Evolutionary conservation across 2,888 invertebrate species (phyloP).

Genomic region (Prionchulus punctatus): DNA sequence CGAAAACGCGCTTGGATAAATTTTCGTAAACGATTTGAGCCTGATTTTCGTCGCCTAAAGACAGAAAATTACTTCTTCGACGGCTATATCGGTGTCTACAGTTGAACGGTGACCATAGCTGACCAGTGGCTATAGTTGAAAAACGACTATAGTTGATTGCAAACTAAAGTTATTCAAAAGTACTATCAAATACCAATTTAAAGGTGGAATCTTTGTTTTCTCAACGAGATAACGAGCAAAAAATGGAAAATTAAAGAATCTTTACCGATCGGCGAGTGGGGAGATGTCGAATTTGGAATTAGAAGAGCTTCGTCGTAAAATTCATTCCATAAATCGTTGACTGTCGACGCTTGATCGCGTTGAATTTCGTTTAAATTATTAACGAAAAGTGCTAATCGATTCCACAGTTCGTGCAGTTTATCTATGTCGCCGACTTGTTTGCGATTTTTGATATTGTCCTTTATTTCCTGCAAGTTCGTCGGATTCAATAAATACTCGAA

Average conservation of each 20-base stretch:
- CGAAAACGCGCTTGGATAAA: neutral
- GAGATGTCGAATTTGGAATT: slow-evolving; percentile 23
- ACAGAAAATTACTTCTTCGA: neutral
- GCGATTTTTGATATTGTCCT: slow-evolving; percentile 17
- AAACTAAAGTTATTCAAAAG: no score
- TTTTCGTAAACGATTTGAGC: neutral
- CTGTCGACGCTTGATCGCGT: no score
- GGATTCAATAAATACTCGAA: slow-evolving; percentile 26
- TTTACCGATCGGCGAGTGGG: slow-evolving; percentile 17
- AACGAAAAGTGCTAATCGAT: slow-evolving; percentile 13
- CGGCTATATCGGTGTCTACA: no score
- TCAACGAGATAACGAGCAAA: no score
- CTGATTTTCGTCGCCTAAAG: neutral
- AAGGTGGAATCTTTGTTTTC: no score
- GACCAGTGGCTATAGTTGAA: no score
- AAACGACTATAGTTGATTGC: no score
- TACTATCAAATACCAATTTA: no score
- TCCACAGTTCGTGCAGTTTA: slow-evolving; percentile 19
- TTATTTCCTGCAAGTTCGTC: slow-evolving; percentile 18
- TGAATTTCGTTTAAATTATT: neutral
- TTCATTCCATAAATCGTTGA: slow-evolving; percentile 11
- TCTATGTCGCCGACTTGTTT: slow-evolving; percentile 26
- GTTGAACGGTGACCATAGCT: no score
- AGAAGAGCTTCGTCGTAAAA: slow-evolving; percentile 20
- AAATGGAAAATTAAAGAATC: no score